Base-by-base conservation (phyloP, 1,140 invertebrate species). In the Cherax quadricarinatus region DNA sequence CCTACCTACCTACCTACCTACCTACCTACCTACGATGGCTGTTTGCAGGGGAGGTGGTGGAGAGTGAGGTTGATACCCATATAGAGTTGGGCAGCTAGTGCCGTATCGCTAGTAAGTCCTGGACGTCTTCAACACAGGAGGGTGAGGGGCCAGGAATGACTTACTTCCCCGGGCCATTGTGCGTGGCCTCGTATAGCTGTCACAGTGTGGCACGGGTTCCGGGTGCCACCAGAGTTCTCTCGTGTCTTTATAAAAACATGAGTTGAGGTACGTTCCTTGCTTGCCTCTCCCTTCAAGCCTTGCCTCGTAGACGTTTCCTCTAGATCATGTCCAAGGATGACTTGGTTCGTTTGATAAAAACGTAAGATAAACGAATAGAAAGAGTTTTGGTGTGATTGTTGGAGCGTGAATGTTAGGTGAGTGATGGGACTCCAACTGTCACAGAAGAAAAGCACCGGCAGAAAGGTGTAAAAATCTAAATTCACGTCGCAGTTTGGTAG, bases 321-420 rank as follows among this genome's bases (percentile, higher is more conserved):
- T 82, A 53, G 49, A 82, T 82, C 80, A 51, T 49, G 48, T 18
- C 57, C 49, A 82, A 14, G 49, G 14, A 51, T n/a, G 48, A 53
- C 80, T 82, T 14, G 49, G 80, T n/a, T n/a, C 49, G 48, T 18
- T 82, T 53, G n/a, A 18, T 75, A 78, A 87, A 88, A 88, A 88
- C 86, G 24, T 48, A 53, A 79, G 66, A 88, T 78, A 78, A 24
- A 30, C 14, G 75, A 16, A 24, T 21, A 16, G 30, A 41, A 41
- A 41, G 30, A 41, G 30, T 41, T 88, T 73, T 60, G 86, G 86
- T 88, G 49, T 60, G 86, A 78, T 75, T 88, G 86, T 79, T 79
- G 75, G 86, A 88, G 86, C 86, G 75, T 79, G 86, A 51, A 70
- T 30, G 66, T 24, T 41, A 57, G 85, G 57, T 88, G 86, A 70